phyloP scores from a whole-genome alignment of 2,113 vertebrate genomes.

The Struthidea cinerea region DNA sequence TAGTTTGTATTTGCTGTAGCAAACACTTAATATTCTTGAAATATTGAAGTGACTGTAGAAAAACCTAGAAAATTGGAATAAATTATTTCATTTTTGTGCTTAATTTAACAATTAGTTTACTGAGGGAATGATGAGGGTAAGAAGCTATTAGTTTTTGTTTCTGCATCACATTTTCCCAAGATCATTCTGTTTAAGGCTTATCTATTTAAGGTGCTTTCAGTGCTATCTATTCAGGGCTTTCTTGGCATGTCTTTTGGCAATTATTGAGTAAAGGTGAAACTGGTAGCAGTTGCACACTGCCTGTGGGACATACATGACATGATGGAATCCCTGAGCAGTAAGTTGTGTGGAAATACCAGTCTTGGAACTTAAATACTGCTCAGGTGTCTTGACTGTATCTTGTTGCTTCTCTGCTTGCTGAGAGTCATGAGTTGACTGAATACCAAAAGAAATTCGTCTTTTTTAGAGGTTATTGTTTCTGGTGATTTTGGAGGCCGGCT shows the following conservation, averaged over 20 bases:
- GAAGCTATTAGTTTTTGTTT: not conserved
- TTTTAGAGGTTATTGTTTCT: not conserved
- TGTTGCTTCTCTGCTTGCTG: not conserved
- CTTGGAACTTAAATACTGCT: not conserved
- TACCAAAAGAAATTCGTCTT: not conserved
- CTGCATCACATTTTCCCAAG: not conserved
- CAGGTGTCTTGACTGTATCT: not conserved
- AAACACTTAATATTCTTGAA: not conserved
- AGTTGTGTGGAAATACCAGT: fast-evolving
- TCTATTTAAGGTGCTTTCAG: not conserved
- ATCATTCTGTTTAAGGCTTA: not conserved
- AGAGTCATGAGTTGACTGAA: not conserved
- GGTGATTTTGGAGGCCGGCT: not conserved
- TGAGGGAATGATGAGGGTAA: not conserved
- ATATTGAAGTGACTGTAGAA: not conserved
- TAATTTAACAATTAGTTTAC: not conserved
- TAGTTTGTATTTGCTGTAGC: not conserved
- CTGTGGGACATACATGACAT: not conserved
- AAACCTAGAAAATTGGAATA: not conserved
- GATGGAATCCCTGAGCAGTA: not conserved
- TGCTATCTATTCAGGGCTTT: not conserved
- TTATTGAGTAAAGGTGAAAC: not conserved
- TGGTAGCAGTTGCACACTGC: not conserved
- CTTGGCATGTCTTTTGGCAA: not conserved
- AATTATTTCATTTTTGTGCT: not conserved